phyloP scores from a whole-genome alignment of 2,797 vertebrate species.

The Martes flavigula region DNA sequence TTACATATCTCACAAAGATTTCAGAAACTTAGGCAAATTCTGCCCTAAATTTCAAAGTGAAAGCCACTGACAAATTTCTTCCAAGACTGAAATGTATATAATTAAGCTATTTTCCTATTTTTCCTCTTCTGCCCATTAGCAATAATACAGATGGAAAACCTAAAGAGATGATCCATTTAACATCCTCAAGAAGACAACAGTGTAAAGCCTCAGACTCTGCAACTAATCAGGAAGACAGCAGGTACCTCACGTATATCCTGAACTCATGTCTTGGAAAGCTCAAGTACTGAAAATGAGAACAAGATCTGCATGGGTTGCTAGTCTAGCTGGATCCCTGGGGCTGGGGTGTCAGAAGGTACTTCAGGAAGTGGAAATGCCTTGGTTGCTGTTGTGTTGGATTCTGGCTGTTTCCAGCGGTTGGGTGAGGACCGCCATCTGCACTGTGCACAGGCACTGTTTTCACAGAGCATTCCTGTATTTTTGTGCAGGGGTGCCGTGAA shows the following conservation, averaged over 20 bases:
- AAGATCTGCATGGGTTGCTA: background rate
- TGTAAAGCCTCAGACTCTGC: background rate
- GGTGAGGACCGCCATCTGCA: background rate
- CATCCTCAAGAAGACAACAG: background rate
- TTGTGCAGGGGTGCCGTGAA: background rate
- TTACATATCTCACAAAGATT: background rate
- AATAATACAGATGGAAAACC: background rate
- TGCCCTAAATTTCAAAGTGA: background rate
- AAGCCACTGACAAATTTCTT: background rate
- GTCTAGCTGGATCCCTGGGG: background rate
- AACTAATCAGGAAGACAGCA: constrained; percentile 23
- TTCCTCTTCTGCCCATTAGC: constrained; percentile 22
- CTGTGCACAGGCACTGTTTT: background rate
- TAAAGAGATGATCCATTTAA: background rate
- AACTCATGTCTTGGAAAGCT: background rate
- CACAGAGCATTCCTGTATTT: background rate
- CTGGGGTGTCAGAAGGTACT: background rate
- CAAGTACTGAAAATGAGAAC: background rate
- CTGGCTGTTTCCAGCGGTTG: background rate
- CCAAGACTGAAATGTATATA: background rate
- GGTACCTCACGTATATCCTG: background rate
- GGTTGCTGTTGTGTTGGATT: background rate
- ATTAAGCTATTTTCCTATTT: background rate
- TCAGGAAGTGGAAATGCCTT: background rate
- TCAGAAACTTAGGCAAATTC: background rate